A percentile compares a stretch with the other conserved stretches of the same genome.
These are phyloP conservation scores for Charanyca ferruginea DNA, from an alignment of 2,888 invertebrate genomes.

Conservation along the genomic window DNA sequence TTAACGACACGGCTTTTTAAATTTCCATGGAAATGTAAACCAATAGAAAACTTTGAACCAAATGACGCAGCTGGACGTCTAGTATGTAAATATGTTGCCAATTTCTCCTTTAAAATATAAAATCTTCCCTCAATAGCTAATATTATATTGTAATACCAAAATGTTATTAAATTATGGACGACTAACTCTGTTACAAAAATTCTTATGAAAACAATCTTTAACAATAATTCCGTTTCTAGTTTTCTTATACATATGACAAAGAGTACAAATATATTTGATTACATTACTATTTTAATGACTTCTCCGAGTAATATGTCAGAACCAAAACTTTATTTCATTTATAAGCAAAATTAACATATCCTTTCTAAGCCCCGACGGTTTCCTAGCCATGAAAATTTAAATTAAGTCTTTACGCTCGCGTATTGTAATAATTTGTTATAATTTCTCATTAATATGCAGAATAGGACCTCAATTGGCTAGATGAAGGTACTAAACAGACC, in stretches of 20 bases:
- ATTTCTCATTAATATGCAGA: conserved; percentile 67
- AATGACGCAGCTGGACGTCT: conserved; percentile 1
- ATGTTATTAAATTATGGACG: neutral
- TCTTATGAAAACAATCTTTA: neutral
- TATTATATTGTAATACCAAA: neutral
- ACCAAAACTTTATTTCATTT: conserved; percentile 40
- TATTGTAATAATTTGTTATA: conserved; percentile 60
- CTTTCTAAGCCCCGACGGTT: conserved; percentile 1
- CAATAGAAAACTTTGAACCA: conserved; percentile 12
- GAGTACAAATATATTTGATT: conserved; percentile 6
- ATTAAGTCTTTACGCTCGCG: conserved; percentile 53
- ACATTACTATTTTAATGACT: conserved; percentile 5
- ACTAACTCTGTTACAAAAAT: neutral
- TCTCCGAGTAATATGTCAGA: conserved; percentile 6
- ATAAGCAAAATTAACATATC: conserved; percentile 32
- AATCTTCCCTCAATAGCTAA: neutral
- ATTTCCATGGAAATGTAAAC: conserved; percentile 17
- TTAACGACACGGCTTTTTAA: conserved; percentile 3
- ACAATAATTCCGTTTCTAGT: neutral
- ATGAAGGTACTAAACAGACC: conserved; percentile 19
- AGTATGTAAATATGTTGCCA: conserved; percentile 3
- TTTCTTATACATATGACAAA: neutral
- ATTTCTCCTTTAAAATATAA: conserved; percentile 3
- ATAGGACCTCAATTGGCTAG: conserved; percentile 26
- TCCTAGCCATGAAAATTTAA: conserved; percentile 49